Evolutionary conservation across 2,113 vertebrate genomes (phyloP), one percentile per base, ranked within the genome.

Genomic region (Eublepharis macularius): DNA sequence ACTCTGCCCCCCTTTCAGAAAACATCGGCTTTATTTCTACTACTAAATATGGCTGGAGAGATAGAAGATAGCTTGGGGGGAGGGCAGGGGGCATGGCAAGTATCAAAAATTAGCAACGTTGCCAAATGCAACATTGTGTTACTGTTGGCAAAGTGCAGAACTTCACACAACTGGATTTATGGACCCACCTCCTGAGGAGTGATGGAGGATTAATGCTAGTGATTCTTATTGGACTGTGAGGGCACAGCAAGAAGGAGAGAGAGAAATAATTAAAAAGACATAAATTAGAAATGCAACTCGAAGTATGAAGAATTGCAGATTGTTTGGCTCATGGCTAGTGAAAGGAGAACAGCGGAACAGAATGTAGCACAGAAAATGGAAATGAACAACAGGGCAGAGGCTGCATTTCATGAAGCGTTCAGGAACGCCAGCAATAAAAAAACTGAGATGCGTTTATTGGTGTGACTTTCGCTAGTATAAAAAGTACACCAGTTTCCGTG

Each of bases 131-230:
- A 65, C 74, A 54, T 85, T 78, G 85, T 4, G 1, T 87, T 65
- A 24, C 0, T 0, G 70, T 80, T 77, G 69, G 76, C 63, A 57
- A 54, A 68, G 21, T 0, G 7, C 45, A 78, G 76, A 36, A 10
- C 13, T 3, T 65, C 17, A 34, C 72, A 65, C 41, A n/a, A 2
- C 0, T 0, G 72, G 77, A 90, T 87, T 90, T 90, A 89, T 54
- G 57, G 90, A 77, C 57, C 1, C 26, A 9, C 68, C 43, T 60
- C 65, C 82, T 26, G 86, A 17, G n/a, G 73, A 81, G 92, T 75
- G 87, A 88, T 80, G 76, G 90, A 90, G 76, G 90, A 90, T 88
- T 80, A 91, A 51, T 86, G 83, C 79, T 63, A 60, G 86, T 80
- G 26, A 60, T 86, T 93, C 90, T 85, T 87, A 74, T 32, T 49